These are phyloP conservation scores for Diorhabda sublineata DNA, from an alignment of 1,140 invertebrate species.

Conservation along the genomic window DNA sequence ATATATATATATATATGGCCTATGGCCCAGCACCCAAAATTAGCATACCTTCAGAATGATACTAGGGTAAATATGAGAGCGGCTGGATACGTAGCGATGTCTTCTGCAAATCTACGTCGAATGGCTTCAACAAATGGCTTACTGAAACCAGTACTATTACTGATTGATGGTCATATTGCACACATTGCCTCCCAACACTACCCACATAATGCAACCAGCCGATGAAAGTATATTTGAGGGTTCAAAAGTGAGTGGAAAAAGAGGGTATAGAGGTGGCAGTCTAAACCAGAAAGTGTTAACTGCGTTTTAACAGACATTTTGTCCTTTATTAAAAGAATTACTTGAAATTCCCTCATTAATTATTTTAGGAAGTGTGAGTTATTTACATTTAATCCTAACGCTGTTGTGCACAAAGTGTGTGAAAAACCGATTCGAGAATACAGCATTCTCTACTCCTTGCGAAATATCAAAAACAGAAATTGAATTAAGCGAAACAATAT, in stretches of 20 bases:
- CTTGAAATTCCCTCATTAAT: conserved; percentile 33
- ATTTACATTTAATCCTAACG: conserved; percentile 8
- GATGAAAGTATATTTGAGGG: conserved; percentile 44
- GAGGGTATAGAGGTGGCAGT: conserved; percentile 25
- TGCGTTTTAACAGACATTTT: conserved; percentile 4
- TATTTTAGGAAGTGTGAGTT: conserved; percentile 39
- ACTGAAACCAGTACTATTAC: conserved; percentile 25
- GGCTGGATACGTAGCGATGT: no score
- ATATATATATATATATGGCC: no score
- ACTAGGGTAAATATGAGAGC: no score
- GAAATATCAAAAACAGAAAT: no score
- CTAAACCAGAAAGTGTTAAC: conserved; percentile 25
- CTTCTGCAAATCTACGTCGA: no score
- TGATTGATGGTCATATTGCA: conserved; percentile 49
- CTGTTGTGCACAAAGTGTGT: conserved; percentile 13
- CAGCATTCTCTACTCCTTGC: no score
- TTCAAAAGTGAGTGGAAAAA: conserved; percentile 44
- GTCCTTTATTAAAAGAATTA: neutral
- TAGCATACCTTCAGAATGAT: no score
- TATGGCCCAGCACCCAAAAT: no score
- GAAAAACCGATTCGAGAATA: conserved; percentile 3
- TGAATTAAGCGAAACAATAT: no score
- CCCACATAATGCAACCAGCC: conserved; percentile 48
- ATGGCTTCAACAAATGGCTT: no score
- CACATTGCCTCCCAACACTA: conserved; percentile 46